Evolutionary conservation across 2,797 vertebrate species (phyloP).

Genomic region (Adelosebastes latens): DNA sequence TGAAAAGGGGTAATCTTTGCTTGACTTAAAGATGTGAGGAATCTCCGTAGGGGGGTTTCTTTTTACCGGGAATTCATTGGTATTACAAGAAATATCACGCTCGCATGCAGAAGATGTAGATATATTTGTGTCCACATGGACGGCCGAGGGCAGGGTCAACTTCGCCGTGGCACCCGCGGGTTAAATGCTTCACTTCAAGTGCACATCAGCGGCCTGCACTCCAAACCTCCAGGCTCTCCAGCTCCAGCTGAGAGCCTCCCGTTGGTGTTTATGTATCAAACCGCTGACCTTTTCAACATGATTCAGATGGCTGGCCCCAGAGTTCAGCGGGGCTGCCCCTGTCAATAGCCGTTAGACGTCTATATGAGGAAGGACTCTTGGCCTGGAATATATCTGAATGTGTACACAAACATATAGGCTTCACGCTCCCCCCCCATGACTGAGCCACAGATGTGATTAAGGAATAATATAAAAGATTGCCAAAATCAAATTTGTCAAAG

Average conservation of each 20-base stretch:
- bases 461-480: background rate
- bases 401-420: background rate
- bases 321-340: slow-evolving; percentile 43
- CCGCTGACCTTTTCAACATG: slow-evolving; percentile 59
- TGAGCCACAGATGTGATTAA: slow-evolving; percentile 8
- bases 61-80: slow-evolving; percentile 15
- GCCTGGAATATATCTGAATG: slow-evolving; percentile 13
- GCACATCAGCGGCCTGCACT: slow-evolving; percentile 47
- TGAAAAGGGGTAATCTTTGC: slow-evolving; percentile 22
- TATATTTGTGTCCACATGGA: slow-evolving; percentile 28
- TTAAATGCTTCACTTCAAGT: slow-evolving; percentile 66
- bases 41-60: background rate
- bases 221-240: slow-evolving; percentile 32
- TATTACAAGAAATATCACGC: background rate
- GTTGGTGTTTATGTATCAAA: slow-evolving; percentile 52
- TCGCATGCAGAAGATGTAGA: slow-evolving; percentile 33
- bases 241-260: slow-evolving; percentile 48
- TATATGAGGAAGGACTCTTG: slow-evolving; percentile 4
- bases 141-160: slow-evolving; percentile 45
- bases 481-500: slow-evolving; percentile 10
- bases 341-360: slow-evolving; percentile 48
- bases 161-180: background rate
- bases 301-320: slow-evolving; percentile 47
- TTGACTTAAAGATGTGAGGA: background rate
- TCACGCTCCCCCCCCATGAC: background rate